Conservation (phyloP, 2,888 invertebrate genomes). For the Eupelmus urozonus region DNA sequence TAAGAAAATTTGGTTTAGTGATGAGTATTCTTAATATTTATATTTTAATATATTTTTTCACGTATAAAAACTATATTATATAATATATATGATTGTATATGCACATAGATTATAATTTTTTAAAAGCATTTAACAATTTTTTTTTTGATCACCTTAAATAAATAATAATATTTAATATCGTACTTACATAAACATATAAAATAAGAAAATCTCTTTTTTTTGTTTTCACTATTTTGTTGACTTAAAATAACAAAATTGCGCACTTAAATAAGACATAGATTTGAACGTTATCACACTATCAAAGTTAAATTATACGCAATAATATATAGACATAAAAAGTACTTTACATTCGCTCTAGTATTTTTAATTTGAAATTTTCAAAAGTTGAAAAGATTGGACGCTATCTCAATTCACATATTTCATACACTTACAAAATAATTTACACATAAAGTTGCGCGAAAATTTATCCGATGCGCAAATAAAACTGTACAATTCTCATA, state of each 20-base stretch:
- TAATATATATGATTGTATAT: not conserved
- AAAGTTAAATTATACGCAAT: constrained; percentile 31
- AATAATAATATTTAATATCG: constrained; percentile 40
- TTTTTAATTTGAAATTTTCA: constrained; percentile 3
- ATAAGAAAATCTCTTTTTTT: constrained; percentile 8
- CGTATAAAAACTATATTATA: constrained; percentile 42
- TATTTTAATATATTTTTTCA: constrained; percentile 13
- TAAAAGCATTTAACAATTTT: constrained; percentile 45
- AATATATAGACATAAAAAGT: constrained; percentile 1
- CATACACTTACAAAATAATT: not conserved
- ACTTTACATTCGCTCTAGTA: constrained; percentile 5
- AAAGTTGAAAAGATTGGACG: not conserved
- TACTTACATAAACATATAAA: not conserved
- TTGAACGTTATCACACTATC: constrained; percentile 30
- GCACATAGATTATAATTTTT: constrained; percentile 15
- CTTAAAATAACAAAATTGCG: constrained; percentile 20
- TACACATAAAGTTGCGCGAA: no score
- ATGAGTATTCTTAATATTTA: constrained; percentile 23
- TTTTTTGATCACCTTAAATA: constrained; percentile 46
- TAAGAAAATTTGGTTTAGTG: constrained; percentile 14
- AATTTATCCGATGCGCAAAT: not conserved
- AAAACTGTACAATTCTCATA: not conserved
- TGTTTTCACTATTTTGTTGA: constrained; percentile 7
- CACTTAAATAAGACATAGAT: constrained; percentile 24
- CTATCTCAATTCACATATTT: not conserved